phyloP scores from a whole-genome alignment of 2,888 invertebrate species.

The Ctena decussata region DNA sequence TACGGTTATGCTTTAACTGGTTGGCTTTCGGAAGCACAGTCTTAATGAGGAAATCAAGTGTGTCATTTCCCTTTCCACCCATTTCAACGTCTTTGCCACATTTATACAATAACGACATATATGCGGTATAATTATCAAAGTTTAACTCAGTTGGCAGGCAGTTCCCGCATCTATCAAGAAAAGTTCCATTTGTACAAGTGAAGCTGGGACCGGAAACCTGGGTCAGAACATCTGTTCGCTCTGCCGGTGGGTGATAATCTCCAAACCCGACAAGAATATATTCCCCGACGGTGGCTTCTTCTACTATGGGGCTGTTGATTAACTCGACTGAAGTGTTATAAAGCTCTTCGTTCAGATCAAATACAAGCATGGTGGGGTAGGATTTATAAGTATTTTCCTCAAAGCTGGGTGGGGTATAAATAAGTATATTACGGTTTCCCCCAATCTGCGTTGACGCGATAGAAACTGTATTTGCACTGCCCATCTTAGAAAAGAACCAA shows the following conservation, averaged over 20 bases:
- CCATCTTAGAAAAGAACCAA: conserved; percentile 27
- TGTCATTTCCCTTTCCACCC: conserved; percentile 26
- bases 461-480: background rate
- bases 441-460: conserved; percentile 21
- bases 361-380: conserved; percentile 20
- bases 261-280: conserved; percentile 18
- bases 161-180: conserved; percentile 9
- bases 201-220: background rate
- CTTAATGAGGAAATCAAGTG: conserved; percentile 37
- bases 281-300: background rate
- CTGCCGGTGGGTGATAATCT: conserved; percentile 1
- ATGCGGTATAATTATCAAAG: background rate
- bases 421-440: background rate
- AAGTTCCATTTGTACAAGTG: conserved; percentile 32
- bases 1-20: background rate
- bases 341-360: background rate
- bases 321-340: background rate
- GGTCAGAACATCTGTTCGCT: conserved; percentile 4
- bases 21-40: conserved; percentile 21
- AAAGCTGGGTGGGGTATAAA: conserved; percentile 45
- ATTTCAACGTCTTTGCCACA: conserved; percentile 20
- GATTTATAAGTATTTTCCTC: conserved; percentile 36
- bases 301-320: background rate
- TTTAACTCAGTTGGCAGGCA: conserved; percentile 5
- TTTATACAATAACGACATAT: background rate